A percentile compares a stretch with the other conserved stretches of the same genome.
Evolutionary conservation across 2,797 vertebrate species (phyloP).

Genomic region (Lates japonicus): DNA sequence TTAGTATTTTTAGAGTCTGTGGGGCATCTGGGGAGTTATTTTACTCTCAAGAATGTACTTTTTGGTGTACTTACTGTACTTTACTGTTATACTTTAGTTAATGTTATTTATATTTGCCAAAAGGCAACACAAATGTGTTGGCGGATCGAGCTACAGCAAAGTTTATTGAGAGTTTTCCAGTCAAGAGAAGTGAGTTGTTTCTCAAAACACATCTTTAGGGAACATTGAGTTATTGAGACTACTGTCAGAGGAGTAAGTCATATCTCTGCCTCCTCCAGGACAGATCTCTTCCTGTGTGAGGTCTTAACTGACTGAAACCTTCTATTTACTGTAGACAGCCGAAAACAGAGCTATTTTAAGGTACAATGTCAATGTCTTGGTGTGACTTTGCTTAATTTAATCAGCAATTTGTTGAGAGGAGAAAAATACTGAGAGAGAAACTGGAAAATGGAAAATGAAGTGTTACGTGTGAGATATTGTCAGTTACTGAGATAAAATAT

Average conservation of each 20-base stretch:
- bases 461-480: not conserved
- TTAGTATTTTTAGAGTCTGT: not conserved
- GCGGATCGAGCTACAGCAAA: not conserved
- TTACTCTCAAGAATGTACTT: not conserved
- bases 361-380: not conserved
- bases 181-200: constrained; percentile 14
- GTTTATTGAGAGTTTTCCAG: not conserved
- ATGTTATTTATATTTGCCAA: not conserved
- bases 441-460: not conserved
- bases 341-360: not conserved
- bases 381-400: not conserved
- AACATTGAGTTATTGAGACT: not conserved
- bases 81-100: not conserved
- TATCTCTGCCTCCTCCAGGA: not conserved
- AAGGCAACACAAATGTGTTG: constrained; percentile 10
- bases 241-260: not conserved
- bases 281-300: not conserved
- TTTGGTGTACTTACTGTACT: not conserved
- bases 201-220: constrained; percentile 13
- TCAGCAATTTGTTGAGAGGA: not conserved
- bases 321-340: not conserved
- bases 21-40: not conserved
- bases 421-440: too few species aligned
- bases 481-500: not conserved
- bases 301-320: not conserved